A percentile compares a stretch with the other conserved stretches of the same genome.
Conservation (phyloP, 2,797 vertebrate species). For the Smutsia gigantea region DNA sequence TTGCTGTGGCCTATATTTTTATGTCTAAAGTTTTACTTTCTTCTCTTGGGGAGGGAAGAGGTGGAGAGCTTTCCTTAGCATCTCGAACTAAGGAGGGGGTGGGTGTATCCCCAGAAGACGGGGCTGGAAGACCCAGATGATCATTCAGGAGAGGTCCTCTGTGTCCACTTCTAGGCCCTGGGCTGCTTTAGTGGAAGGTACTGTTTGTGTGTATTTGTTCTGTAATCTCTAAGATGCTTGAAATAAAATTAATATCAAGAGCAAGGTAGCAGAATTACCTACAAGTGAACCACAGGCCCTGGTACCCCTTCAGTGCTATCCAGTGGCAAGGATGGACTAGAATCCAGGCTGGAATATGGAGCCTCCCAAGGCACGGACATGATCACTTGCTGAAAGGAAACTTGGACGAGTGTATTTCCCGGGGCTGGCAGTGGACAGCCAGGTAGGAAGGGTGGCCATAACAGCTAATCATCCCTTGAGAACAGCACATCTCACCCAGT, state of each 20-base stretch:
- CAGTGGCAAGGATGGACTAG: neutral
- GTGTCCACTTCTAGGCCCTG: neutral
- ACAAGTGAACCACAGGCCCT: neutral
- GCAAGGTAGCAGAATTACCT: neutral
- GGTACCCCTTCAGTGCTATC: neutral
- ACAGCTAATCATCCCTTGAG: neutral
- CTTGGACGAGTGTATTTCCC: neutral
- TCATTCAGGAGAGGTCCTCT: neutral
- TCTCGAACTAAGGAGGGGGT: neutral
- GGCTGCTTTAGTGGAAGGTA: neutral
- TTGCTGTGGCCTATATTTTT: neutral
- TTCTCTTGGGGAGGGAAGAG: neutral
- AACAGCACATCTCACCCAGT: neutral
- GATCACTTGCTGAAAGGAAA: neutral
- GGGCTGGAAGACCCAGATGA: neutral
- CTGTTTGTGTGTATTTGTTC: neutral
- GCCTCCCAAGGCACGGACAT: neutral
- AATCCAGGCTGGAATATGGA: neutral
- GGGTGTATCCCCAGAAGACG: too few species aligned
- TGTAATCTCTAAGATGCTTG: neutral
- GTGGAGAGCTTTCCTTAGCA: neutral
- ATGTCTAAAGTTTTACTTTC: neutral
- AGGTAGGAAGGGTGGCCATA: neutral
- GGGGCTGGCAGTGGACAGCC: neutral
- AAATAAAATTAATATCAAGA: neutral